These are phyloP conservation scores for Cydia splendana DNA, from an alignment of 1,140 invertebrate species.

Conservation along the genomic window DNA sequence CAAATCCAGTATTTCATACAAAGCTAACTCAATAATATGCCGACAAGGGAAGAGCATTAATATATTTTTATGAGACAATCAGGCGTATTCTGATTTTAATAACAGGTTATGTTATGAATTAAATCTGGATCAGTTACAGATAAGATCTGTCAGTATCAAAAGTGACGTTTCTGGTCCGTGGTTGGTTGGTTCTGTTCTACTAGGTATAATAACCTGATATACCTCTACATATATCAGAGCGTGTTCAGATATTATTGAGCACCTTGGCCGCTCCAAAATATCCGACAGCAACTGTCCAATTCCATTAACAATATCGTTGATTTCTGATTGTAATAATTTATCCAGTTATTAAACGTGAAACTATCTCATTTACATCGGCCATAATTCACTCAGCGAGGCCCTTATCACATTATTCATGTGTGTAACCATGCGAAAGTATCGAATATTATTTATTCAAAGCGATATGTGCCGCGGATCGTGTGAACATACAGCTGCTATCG, in stretches of 20 bases:
- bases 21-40: no score
- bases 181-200: no score
- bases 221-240: background rate
- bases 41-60: no score
- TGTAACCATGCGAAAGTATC: constrained; percentile 27
- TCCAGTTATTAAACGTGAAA: background rate
- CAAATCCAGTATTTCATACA: no score
- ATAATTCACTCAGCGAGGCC: constrained; percentile 10
- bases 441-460: constrained; percentile 30
- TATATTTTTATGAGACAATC: no score
- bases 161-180: no score
- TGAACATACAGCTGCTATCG: background rate
- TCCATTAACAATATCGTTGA: no score
- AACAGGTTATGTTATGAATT: no score
- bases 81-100: no score
- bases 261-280: background rate
- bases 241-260: background rate
- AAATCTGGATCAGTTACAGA: no score
- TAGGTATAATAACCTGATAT: no score
- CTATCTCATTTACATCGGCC: background rate
- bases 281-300: background rate
- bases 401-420: constrained; percentile 23
- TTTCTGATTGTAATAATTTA: background rate
- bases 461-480: constrained; percentile 9
- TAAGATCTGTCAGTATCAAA: no score